Evolutionary conservation across 2,113 vertebrate species (phyloP), one percentile per base, ranked within the genome.

Genomic region (Corythoichthys intestinalis): DNA sequence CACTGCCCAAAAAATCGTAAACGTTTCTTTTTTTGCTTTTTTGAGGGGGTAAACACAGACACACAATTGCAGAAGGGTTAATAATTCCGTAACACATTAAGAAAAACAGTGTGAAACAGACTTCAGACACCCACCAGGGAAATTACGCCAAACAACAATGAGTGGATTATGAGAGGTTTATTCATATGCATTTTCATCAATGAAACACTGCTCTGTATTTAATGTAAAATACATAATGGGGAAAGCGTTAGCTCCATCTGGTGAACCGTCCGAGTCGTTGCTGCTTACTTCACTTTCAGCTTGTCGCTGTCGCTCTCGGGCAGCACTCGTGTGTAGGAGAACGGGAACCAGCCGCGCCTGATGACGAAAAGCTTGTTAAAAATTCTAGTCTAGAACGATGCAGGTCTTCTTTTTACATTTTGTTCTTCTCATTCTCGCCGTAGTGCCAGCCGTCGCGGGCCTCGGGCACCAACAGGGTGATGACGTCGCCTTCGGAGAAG

Each of bases 281-380:
- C 67, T 12, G 74, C 95, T 86, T 91, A 99, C 97, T 95, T 96
- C 67, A 95, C 92, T 79, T 91, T 94, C 67, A 97, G 87, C 78
- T 96, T 90, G 77, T 96, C 94, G 8, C 87, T 89, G 0, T 96
- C 95, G 0, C 86, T 93, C 0, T 92, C 91, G 60, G 98, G 96
- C 47, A 99, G 90, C 65, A 98, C 94, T 6, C 97, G 93, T 0
- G 97, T 99, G 86, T 99, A 99, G 77, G 97, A 99, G 90, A 98
- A 99, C 0, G 97, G 97, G 83, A 98, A 98, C 97, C 97, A 99
- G 87, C 97, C 97, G 73, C 96, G 93, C 96, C 97, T 99, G 71
- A 7, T 47, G 11, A 9, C 57, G 69, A 73, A 65, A 67, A 38
- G 14, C 13, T 15, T 12, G 52, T 80, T 69, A 57, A 41, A 11